Evolutionary conservation across 1,140 invertebrate genomes (phyloP), one percentile per base, ranked within the genome.

Genomic region (Oncopeltus fasciatus): DNA sequence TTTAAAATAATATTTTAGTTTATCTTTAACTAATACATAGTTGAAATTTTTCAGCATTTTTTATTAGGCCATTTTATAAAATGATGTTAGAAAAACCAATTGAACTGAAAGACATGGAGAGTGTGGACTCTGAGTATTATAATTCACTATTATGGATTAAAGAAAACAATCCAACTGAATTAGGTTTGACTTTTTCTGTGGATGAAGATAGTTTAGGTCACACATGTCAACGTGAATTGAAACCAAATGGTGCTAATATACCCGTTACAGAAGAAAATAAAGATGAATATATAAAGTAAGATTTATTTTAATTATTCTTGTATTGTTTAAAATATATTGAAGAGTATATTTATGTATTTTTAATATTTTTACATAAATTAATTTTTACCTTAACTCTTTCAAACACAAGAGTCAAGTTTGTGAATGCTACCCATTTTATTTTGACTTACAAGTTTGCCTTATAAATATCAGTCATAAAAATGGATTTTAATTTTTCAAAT

Each of bases 21-120:
- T n/a, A n/a, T n/a, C n/a, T n/a, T n/a, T n/a, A n/a, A n/a, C n/a
- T n/a, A n/a, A n/a, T n/a, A n/a, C n/a, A n/a, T n/a, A n/a, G n/a
- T n/a, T n/a, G n/a, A n/a, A n/a, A n/a, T 38, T 14, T 38, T 38
- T 8, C 31, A 53, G 94, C 93, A 51, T 98, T 98, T 76, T 99
- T 99, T 75, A 98, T 99, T 76, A 85, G 95, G 71, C 95, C 95
- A 67, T 98, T 98, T 77, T 99, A 99, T 76, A 99, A 98, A 78
- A 98, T 99, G 95, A 98, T 99, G 94, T 74, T 99, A 66, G 83
- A 83, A 60, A 98, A 98, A 77, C 72, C 83, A 33, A 98, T 99
- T 66, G 90, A 91, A 70, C 76, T 99, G 11, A 89, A 92, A 74
- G 95, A 98, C 74, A 98, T 98, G 95, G 95, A 98, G 76, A 88